These are phyloP conservation scores for Peribatodes rhomboidaria DNA, from an alignment of 2,888 invertebrate species.

Conservation along the genomic window DNA sequence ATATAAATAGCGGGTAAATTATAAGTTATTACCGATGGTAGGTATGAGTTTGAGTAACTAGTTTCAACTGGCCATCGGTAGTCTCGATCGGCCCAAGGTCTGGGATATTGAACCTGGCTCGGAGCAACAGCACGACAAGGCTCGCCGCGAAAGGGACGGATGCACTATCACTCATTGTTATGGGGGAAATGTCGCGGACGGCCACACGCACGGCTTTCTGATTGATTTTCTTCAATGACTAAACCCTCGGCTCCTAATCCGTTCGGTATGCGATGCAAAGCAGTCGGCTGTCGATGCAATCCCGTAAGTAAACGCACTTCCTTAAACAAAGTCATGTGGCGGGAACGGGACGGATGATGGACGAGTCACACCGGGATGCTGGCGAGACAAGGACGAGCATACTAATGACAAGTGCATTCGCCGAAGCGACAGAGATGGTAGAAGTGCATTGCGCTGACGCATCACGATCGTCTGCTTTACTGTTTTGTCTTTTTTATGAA, in stretches of 20 bases:
- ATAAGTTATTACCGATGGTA: slow-evolving; percentile 76
- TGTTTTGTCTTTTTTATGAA: slow-evolving; percentile 73
- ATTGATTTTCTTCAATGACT: slow-evolving; percentile 69
- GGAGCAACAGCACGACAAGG: slow-evolving; percentile 80
- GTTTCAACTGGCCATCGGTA: slow-evolving; percentile 74
- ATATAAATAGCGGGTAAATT: slow-evolving; percentile 74
- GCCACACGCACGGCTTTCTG: slow-evolving; percentile 73
- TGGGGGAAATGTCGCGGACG: slow-evolving; percentile 77
- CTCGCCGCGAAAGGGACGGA: slow-evolving; percentile 80
- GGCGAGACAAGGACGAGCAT: slow-evolving; percentile 53
- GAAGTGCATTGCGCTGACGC: slow-evolving; percentile 82
- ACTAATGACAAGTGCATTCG: slow-evolving; percentile 67
- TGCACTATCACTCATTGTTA: slow-evolving; percentile 84
- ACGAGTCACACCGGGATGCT: slow-evolving; percentile 31
- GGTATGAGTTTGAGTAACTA: slow-evolving; percentile 74
- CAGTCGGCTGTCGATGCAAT: slow-evolving; percentile 64
- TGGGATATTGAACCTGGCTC: slow-evolving; percentile 85
- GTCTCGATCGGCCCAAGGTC: slow-evolving; percentile 82
- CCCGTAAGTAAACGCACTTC: slow-evolving; percentile 77
- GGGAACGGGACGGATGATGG: slow-evolving; percentile 51
- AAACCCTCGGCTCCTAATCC: slow-evolving; percentile 71
- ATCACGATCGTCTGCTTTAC: slow-evolving; percentile 74
- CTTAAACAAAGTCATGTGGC: slow-evolving; percentile 68
- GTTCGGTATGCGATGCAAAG: slow-evolving; percentile 75
- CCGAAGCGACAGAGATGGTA: slow-evolving; percentile 64